A percentile compares a stretch with the other conserved stretches of the same genome.
Conservation (phyloP, 2,797 vertebrate genomes). For the Clarias laeviceps region DNA sequence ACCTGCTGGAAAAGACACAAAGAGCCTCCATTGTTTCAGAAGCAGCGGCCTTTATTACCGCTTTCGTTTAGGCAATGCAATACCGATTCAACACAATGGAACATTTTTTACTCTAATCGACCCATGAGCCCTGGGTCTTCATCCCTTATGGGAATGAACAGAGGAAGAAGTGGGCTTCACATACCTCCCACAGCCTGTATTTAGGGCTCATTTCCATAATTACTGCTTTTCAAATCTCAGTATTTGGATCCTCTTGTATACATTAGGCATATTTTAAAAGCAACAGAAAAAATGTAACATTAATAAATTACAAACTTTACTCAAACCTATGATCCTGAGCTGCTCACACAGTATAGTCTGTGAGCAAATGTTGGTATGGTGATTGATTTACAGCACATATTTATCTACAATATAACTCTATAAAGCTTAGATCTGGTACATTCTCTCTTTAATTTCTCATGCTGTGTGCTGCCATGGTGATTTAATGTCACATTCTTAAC, state of each 20-base stretch:
- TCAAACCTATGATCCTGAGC: not conserved
- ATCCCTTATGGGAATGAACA: conserved; percentile 40
- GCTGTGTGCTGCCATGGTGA: not conserved
- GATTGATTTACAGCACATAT: not conserved
- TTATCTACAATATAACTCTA: not conserved
- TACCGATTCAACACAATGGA: conserved; percentile 47
- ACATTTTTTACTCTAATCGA: conserved; percentile 46
- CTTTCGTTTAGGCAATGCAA: conserved; percentile 43
- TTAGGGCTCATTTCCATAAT: conserved; percentile 46
- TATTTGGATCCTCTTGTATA: not conserved
- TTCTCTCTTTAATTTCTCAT: not conserved
- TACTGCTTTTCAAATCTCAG: conserved; percentile 25
- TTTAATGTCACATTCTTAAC: not conserved
- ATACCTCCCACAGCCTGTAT: conserved; percentile 19
- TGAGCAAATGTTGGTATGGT: not conserved
- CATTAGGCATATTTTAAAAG: not conserved
- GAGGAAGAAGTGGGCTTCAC: conserved; percentile 3
- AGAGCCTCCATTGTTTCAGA: conserved; percentile 50
- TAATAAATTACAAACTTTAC: not conserved
- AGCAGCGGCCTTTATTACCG: conserved; percentile 49
- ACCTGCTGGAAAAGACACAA: conserved; percentile 41
- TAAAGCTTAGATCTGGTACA: not conserved
- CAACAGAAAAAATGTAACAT: not conserved
- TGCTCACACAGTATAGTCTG: not conserved
- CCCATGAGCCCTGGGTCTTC: conserved; percentile 30